These are phyloP conservation scores for Gallirallus australis DNA, from an alignment of 2,797 vertebrate genomes.

Conservation along the genomic window DNA sequence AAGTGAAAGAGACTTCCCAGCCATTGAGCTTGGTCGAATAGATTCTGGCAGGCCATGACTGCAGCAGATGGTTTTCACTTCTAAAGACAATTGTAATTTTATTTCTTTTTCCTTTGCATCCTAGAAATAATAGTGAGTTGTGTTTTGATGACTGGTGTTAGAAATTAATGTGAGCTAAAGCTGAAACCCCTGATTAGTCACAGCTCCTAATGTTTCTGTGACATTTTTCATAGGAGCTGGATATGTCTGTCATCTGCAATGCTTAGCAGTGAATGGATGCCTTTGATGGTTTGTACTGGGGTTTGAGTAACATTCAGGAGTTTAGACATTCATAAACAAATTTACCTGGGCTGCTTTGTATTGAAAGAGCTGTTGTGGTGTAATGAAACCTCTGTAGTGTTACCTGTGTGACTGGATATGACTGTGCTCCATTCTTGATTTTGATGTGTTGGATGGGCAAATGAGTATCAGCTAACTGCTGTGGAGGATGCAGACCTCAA, in stretches of 20 bases:
- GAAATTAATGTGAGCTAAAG: background rate
- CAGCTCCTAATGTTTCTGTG: background rate
- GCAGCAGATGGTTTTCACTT: background rate
- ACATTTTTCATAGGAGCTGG: background rate
- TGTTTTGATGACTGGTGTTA: background rate
- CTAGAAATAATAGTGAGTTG: background rate
- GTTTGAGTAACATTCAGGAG: background rate
- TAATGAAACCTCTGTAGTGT: fast-evolving
- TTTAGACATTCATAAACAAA: background rate
- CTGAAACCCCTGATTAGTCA: background rate
- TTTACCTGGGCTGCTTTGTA: background rate
- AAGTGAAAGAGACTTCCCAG: background rate
- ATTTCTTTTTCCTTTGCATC: background rate
- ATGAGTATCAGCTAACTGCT: background rate
- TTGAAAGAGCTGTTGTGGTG: background rate
- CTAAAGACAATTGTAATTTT: background rate
- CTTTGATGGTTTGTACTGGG: background rate
- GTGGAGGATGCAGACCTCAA: background rate
- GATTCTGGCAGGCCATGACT: background rate
- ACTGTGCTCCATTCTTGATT: background rate
- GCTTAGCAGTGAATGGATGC: fast-evolving
- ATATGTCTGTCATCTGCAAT: fast-evolving
- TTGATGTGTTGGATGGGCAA: background rate
- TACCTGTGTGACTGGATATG: fast-evolving
- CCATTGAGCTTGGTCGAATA: background rate